These are phyloP conservation scores for Apantesis nais DNA, from an alignment of 2,888 invertebrate species.

Conservation along the genomic window DNA sequence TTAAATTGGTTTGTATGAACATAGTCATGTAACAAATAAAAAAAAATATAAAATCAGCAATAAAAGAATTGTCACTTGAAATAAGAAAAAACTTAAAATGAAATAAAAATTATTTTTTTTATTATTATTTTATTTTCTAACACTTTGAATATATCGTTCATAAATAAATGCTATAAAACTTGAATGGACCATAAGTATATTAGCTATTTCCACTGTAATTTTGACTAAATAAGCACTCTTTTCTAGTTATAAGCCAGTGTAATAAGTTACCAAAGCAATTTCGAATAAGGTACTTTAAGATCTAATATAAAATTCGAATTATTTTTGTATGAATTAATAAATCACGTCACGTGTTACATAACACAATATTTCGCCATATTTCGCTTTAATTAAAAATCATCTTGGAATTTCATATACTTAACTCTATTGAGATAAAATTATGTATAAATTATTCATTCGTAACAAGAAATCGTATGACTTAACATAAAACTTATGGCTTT, in stretches of 20 bases:
- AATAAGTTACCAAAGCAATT: slow-evolving; percentile 84
- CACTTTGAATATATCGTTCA: slow-evolving; percentile 32
- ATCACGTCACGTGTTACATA: slow-evolving; percentile 45
- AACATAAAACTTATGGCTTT: slow-evolving; percentile 76
- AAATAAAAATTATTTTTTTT: neutral
- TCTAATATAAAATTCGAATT: slow-evolving; percentile 58
- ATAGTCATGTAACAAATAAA: neutral
- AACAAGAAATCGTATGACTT: slow-evolving; percentile 69
- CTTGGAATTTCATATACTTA: slow-evolving; percentile 73
- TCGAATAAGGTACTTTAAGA: slow-evolving; percentile 63
- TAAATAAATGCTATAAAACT: slow-evolving; percentile 31
- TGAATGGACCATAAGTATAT: slow-evolving; percentile 24
- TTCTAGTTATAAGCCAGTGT: slow-evolving; percentile 61
- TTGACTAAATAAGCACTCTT: slow-evolving; percentile 49
- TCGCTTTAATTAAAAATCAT: slow-evolving; percentile 67
- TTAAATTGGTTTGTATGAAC: neutral
- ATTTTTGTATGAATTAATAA: slow-evolving; percentile 72
- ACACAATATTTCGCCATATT: slow-evolving; percentile 61
- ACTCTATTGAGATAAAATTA: slow-evolving; percentile 73
- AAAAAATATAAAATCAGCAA: neutral
- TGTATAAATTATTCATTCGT: slow-evolving; percentile 55
- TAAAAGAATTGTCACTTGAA: neutral
- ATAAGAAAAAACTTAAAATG: neutral
- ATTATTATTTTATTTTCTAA: neutral
- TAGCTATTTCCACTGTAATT: slow-evolving; percentile 32